Percentiles rank a stretch among this genome's conserved stretches.
These are phyloP conservation scores for Hippoglossus hippoglossus DNA, from an alignment of 2,797 vertebrate species.

Conservation along the genomic window DNA sequence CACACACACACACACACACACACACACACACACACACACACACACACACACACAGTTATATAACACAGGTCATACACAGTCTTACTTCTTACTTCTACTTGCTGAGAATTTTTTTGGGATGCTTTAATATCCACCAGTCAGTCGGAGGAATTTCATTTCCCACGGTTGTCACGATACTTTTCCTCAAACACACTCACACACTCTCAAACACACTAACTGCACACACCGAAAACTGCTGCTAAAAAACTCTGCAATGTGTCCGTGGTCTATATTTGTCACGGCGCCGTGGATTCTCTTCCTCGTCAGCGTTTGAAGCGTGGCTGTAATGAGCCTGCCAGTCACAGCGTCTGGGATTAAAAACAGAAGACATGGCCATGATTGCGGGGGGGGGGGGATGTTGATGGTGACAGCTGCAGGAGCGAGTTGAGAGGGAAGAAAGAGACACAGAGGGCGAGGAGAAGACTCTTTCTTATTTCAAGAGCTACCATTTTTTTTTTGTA, in stretches of 20 bases:
- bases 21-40: background rate
- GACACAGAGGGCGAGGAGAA: too few relatives aligned
- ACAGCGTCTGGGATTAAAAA: background rate
- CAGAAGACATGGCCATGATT: too few relatives aligned
- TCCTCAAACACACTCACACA: background rate
- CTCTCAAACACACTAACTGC: background rate
- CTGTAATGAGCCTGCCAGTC: conserved; percentile 50
- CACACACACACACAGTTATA: background rate
- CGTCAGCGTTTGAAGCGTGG: conserved; percentile 11
- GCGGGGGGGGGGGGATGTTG: too few relatives aligned
- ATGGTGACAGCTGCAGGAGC: too few relatives aligned
- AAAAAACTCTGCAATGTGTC: background rate
- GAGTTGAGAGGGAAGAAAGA: too few relatives aligned
- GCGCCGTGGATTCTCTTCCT: conserved; percentile 7
- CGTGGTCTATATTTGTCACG: background rate
- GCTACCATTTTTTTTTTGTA: too few relatives aligned
- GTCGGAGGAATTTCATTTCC: conserved; percentile 39
- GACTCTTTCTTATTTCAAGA: too few relatives aligned
- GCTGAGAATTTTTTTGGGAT: background rate
- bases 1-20: background rate
- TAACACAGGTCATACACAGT: conserved; percentile 9
- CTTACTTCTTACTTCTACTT: background rate
- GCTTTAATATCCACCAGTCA: conserved; percentile 26
- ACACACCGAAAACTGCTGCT: background rate
- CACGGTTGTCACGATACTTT: conserved; percentile 37